Conservation (phyloP, 2,888 invertebrate species). For the Belgica antarctica region DNA sequence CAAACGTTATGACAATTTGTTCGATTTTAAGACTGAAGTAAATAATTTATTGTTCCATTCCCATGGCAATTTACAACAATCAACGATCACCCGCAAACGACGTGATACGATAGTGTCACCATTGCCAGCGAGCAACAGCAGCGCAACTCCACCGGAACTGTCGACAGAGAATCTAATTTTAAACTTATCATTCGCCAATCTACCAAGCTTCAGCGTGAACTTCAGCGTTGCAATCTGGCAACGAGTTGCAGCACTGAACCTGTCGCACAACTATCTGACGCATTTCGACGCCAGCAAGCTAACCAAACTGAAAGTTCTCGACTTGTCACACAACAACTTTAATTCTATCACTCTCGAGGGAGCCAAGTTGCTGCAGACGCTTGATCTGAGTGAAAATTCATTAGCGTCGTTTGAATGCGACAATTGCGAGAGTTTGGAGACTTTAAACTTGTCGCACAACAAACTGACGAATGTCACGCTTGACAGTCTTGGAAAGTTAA, state of each 20-base stretch:
- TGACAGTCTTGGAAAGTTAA: constrained; percentile 48
- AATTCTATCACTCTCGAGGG: constrained; percentile 19
- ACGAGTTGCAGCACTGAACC: constrained; percentile 21
- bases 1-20: constrained; percentile 41
- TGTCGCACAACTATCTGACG: constrained; percentile 32
- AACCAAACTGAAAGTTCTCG: constrained; percentile 45
- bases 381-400: constrained; percentile 27
- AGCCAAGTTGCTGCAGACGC: not conserved
- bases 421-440: constrained; percentile 33
- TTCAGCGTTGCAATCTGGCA: not conserved
- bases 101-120: constrained; percentile 5
- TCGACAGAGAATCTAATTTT: constrained; percentile 25
- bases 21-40: constrained; percentile 40
- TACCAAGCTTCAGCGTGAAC: constrained; percentile 23
- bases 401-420: not conserved
- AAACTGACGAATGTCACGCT: constrained; percentile 47
- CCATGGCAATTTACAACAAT: constrained; percentile 32
- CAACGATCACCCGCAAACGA: constrained; percentile 26
- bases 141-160: not conserved
- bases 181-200: constrained; percentile 20
- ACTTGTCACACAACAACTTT: constrained; percentile 45
- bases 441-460: constrained; percentile 45
- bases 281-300: constrained; percentile 13
- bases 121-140: not conserved
- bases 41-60: constrained; percentile 37